Conservation (phyloP, 2,797 vertebrate species). For the Apogon hyalosoma region DNA sequence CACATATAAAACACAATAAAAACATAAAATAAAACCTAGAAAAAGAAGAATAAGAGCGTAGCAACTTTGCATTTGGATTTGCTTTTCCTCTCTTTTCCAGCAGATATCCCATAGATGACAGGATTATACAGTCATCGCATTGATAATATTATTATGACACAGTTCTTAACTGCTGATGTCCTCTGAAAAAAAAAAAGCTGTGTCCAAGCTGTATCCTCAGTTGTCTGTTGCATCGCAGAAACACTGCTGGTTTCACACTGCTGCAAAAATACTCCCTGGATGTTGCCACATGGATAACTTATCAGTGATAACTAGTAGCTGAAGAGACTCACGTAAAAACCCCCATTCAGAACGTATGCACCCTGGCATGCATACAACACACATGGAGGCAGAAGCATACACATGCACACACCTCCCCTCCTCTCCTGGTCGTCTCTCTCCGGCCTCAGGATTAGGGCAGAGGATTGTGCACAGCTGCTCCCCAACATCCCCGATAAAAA, state of each 20-base stretch:
- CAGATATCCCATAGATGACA: slow-evolving; percentile 56
- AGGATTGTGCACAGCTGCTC: slow-evolving; percentile 85
- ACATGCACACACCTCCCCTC: slow-evolving; percentile 41
- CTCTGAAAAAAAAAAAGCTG: slow-evolving; percentile 54
- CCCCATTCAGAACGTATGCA: slow-evolving; percentile 51
- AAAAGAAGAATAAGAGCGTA: too few relatives aligned
- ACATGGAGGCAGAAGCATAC: slow-evolving; percentile 24
- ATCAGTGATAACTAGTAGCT: slow-evolving; percentile 65
- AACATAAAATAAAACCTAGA: too few relatives aligned
- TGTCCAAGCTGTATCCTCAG: slow-evolving; percentile 33
- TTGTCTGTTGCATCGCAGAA: slow-evolving; percentile 29
- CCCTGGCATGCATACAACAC: slow-evolving; percentile 46
- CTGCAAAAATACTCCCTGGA: slow-evolving; percentile 48
- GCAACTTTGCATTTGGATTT: slow-evolving; percentile 57
- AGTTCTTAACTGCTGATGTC: slow-evolving; percentile 69
- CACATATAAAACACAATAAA: too few relatives aligned
- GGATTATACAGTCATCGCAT: slow-evolving; percentile 79
- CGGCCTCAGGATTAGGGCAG: slow-evolving; percentile 78
- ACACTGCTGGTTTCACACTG: slow-evolving; percentile 35
- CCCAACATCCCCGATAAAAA: slow-evolving; percentile 84
- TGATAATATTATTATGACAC: slow-evolving; percentile 74
- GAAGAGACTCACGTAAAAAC: slow-evolving; percentile 60
- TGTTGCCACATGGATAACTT: slow-evolving; percentile 56
- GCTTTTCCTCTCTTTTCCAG: slow-evolving; percentile 52
- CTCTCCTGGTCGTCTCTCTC: slow-evolving; percentile 63